Conservation (phyloP, 2,113 vertebrate species). For the Fukomys damarensis region DNA sequence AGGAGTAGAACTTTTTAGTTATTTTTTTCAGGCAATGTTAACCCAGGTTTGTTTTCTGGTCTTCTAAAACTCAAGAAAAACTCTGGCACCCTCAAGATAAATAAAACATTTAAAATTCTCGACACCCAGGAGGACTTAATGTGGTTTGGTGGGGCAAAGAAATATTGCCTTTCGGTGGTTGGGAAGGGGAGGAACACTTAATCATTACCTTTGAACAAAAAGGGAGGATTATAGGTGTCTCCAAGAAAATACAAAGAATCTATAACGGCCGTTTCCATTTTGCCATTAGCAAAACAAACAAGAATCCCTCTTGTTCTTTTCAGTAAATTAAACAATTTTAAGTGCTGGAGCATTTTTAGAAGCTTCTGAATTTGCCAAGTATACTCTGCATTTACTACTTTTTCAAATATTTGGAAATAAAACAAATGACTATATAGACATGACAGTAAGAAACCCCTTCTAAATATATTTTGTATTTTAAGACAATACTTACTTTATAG, state of each 20-base stretch:
- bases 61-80: neutral
- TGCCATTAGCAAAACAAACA: constrained; percentile 53
- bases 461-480: neutral
- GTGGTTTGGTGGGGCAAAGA: neutral
- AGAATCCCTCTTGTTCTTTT: neutral
- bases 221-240: neutral
- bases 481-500: neutral
- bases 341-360: neutral
- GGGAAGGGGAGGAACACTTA: neutral
- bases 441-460: neutral
- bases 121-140: neutral
- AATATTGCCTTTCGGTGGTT: neutral
- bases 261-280: constrained; percentile 16
- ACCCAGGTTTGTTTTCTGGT: neutral
- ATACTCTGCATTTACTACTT: neutral
- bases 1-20: constrained; percentile 62
- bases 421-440: neutral
- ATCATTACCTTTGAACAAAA: neutral
- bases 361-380: neutral
- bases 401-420: neutral
- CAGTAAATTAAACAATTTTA: neutral
- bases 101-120: constrained; percentile 13
- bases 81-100: neutral
- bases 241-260: constrained; percentile 46
- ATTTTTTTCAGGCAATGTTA: neutral